These are phyloP conservation scores for Tychaedon coryphoeus DNA, from an alignment of 2,113 vertebrate genomes.

Conservation along the genomic window DNA sequence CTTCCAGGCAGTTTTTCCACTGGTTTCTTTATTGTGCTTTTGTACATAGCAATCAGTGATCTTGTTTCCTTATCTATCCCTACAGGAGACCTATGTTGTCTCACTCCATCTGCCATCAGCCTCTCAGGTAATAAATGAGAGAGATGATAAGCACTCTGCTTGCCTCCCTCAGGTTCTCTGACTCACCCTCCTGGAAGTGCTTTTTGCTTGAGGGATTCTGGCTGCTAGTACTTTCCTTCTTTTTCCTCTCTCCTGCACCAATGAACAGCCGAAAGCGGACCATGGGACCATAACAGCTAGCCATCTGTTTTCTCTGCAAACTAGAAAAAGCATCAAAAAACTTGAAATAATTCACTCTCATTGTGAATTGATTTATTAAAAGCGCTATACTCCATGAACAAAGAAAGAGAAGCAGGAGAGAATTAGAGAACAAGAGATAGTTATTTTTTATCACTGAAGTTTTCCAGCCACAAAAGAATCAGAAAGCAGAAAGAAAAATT, in stretches of 20 bases:
- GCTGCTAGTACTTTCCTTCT: background rate
- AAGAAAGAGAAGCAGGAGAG: background rate
- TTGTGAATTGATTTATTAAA: constrained; percentile 18
- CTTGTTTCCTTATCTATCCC: constrained; percentile 10
- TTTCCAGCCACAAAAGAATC: background rate
- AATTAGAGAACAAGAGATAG: background rate
- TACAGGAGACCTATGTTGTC: constrained; percentile 26
- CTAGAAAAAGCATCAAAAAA: background rate
- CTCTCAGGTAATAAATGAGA: constrained; percentile 56
- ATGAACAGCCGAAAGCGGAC: constrained; percentile 18
- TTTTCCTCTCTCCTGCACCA: constrained; percentile 30
- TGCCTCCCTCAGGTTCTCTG: constrained; percentile 33
- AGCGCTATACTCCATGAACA: background rate
- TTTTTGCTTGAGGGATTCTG: constrained; percentile 22
- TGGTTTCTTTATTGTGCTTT: background rate
- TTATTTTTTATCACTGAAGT: background rate
- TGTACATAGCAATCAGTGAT: constrained; percentile 22
- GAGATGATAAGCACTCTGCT: constrained; percentile 15
- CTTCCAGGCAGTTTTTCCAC: background rate
- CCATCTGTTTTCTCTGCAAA: constrained; percentile 49
- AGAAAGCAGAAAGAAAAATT: background rate
- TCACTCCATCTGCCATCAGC: constrained; percentile 47
- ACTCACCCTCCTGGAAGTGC: constrained; percentile 22
- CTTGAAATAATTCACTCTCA: background rate
- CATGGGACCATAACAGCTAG: constrained; percentile 5